These are phyloP conservation scores for Sitta europaea DNA, from an alignment of 2,113 vertebrate species.

Conservation along the genomic window DNA sequence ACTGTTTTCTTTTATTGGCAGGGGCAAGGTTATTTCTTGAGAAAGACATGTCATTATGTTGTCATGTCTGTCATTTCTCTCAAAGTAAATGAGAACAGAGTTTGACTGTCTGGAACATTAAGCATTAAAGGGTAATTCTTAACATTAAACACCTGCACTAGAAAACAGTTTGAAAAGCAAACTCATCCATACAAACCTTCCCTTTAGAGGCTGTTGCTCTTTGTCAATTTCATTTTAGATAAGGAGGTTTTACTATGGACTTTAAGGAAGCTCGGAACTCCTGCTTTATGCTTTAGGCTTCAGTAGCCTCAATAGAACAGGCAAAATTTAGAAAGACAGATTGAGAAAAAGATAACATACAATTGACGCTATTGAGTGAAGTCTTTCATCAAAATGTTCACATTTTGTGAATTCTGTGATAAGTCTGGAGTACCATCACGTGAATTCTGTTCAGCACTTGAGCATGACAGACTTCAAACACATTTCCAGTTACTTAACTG, in stretches of 20 bases:
- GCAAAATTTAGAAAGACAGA: not conserved
- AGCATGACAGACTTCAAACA: slow-evolving; percentile 30
- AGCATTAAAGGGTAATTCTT: not conserved
- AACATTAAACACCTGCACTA: not conserved
- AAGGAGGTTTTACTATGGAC: slow-evolving; percentile 1
- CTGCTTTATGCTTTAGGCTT: not conserved
- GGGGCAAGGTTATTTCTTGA: slow-evolving; percentile 1
- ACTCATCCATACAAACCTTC: slow-evolving; percentile 58
- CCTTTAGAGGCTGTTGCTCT: slow-evolving; percentile 24
- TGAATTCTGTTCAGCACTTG: slow-evolving; percentile 21
- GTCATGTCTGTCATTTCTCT: not conserved
- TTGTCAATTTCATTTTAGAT: not conserved
- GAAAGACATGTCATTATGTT: not conserved
- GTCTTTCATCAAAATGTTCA: not conserved
- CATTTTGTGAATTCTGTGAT: not conserved
- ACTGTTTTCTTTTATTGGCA: not conserved
- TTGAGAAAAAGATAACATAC: not conserved
- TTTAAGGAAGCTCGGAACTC: slow-evolving; percentile 7
- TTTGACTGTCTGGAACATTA: not conserved
- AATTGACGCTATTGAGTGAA: not conserved
- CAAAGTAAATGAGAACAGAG: not conserved
- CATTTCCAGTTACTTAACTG: not conserved
- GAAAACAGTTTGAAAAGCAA: not conserved
- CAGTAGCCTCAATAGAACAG: not conserved
- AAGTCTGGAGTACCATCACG: not conserved